These are phyloP conservation scores for Cheilosia vulpina DNA, from an alignment of 2,888 invertebrate genomes.

Conservation along the genomic window DNA sequence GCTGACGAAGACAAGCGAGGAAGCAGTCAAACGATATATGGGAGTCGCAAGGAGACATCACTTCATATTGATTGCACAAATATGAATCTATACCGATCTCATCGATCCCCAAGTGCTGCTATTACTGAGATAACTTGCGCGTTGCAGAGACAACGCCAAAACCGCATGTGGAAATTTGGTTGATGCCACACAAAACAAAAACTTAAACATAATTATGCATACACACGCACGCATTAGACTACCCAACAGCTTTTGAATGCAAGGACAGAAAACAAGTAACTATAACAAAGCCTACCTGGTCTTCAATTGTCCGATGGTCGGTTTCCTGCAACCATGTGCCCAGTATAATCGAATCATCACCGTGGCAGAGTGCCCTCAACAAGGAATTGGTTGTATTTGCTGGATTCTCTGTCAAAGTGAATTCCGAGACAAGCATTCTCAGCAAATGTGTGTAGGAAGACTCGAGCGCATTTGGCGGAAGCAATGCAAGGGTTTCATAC, in stretches of 20 bases:
- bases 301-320: constrained; percentile 97
- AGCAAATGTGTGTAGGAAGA: constrained; percentile 94
- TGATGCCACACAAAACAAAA: too few relatives aligned
- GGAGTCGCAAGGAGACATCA: too few relatives aligned
- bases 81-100: too few relatives aligned
- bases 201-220: too few relatives aligned
- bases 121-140: too few relatives aligned
- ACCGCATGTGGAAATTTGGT: too few relatives aligned
- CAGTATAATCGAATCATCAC: constrained; percentile 94
- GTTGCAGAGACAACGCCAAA: too few relatives aligned
- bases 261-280: neutral
- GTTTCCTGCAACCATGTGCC: constrained; percentile 98
- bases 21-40: too few relatives aligned
- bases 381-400: constrained; percentile 95
- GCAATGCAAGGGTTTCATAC: constrained; percentile 92
- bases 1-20: too few relatives aligned
- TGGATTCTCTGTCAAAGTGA: constrained; percentile 96
- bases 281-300: constrained; percentile 88
- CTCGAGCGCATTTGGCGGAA: constrained; percentile 92
- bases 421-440: constrained; percentile 96
- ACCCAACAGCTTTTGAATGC: constrained; percentile 16
- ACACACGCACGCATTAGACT: neutral
- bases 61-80: too few relatives aligned
- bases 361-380: constrained; percentile 92
- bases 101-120: too few relatives aligned